Percentiles rank a stretch among this genome's conserved stretches.
Conservation (phyloP, 2,888 invertebrate genomes). For the Suillia variegata region DNA sequence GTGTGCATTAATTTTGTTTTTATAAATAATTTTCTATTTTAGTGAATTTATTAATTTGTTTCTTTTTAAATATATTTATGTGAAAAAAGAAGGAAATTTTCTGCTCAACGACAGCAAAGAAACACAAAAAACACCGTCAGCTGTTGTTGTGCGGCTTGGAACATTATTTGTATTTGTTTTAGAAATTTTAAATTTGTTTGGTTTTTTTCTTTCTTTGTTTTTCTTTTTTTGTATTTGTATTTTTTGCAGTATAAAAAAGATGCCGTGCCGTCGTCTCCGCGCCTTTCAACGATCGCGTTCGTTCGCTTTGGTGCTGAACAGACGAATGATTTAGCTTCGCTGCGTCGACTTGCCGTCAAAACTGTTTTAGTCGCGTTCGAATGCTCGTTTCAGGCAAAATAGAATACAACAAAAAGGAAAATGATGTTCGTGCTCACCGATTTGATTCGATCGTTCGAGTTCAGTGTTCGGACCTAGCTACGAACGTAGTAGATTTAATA, state of each 20-base stretch:
- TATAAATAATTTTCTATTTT: neutral
- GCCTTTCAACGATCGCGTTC: constrained; percentile 22
- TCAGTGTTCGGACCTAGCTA: too few species aligned
- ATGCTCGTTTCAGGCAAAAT: neutral
- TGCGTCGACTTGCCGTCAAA: constrained; percentile 42
- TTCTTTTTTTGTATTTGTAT: too few species aligned
- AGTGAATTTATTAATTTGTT: neutral
- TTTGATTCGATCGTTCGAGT: too few species aligned
- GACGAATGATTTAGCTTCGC: constrained; percentile 43
- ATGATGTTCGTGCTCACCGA: too few species aligned
- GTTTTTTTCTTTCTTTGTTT: too few species aligned
- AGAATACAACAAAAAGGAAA: too few species aligned
- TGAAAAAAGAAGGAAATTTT: neutral
- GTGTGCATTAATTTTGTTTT: neutral
- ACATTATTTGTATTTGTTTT: constrained; percentile 2
- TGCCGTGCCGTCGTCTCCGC: too few species aligned
- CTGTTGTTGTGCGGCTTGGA: too few species aligned
- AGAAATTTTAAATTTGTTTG: neutral
- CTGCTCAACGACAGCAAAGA: neutral
- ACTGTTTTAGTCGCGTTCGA: too few species aligned
- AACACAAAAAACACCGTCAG: neutral
- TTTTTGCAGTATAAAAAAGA: too few species aligned
- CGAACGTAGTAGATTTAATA: too few species aligned
- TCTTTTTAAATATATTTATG: neutral
- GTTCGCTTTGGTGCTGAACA: constrained; percentile 40